These are phyloP conservation scores for Apteryx owenii DNA, from an alignment of 2,113 vertebrate species.

Conservation along the genomic window DNA sequence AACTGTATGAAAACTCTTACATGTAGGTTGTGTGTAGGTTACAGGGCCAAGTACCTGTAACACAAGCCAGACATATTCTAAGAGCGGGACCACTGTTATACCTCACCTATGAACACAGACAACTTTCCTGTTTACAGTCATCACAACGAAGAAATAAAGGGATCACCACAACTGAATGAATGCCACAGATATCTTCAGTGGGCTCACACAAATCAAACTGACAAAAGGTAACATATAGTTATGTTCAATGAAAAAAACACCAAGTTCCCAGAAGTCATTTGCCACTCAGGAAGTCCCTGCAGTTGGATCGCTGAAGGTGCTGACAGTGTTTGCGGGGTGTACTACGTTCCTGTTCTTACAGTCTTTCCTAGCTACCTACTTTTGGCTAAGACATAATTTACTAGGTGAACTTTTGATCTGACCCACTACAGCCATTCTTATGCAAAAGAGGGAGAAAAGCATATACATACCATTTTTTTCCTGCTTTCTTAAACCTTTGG, in stretches of 20 bases:
- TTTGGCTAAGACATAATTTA: neutral
- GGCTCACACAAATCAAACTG: neutral
- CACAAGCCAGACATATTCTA: neutral
- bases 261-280: neutral
- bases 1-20: neutral
- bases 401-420: neutral
- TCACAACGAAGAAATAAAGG: neutral
- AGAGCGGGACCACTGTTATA: neutral
- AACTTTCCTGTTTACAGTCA: neutral
- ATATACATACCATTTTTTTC: conserved; percentile 69
- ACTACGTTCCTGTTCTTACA: neutral
- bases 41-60: neutral
- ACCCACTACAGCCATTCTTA: neutral
- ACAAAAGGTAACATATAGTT: neutral
- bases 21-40: neutral
- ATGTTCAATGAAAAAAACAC: neutral
- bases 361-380: neutral
- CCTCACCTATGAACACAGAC: neutral
- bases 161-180: neutral
- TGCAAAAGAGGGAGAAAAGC: neutral
- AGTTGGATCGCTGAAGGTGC: neutral
- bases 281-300: neutral
- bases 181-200: neutral
- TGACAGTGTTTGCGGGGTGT: neutral
- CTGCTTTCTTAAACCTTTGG: conserved; percentile 60